phyloP scores from a whole-genome alignment of 2,797 vertebrate species.

The Anisognathus igniventris region DNA sequence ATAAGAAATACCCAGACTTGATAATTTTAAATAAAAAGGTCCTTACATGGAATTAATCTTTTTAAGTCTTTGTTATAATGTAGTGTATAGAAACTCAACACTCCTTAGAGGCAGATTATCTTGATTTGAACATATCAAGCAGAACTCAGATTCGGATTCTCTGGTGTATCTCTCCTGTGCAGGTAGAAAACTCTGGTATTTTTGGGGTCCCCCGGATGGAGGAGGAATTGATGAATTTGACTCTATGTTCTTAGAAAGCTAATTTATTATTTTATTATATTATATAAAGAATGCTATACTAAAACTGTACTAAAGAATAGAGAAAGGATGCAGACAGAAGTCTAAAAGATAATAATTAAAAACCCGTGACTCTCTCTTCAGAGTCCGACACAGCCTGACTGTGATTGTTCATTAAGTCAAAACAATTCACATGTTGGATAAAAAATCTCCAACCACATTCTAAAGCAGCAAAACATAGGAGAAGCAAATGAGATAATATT shows the following conservation, averaged over 20 bases:
- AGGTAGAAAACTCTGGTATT: neutral
- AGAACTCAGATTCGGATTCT: neutral
- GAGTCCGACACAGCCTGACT: neutral
- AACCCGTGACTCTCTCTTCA: neutral
- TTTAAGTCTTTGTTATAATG: neutral
- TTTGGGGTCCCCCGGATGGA: neutral
- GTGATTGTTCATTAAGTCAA: neutral
- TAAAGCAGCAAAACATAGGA: neutral
- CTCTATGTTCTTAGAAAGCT: neutral
- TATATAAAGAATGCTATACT: neutral
- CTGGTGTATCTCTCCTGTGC: neutral
- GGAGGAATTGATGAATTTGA: neutral
- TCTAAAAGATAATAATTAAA: neutral
- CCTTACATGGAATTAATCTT: neutral
- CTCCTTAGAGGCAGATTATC: neutral
- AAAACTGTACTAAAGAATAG: neutral
- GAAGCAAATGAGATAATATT: neutral
- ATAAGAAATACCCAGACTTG: neutral
- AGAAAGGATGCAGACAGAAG: neutral
- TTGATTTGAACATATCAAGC: neutral
- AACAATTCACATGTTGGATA: neutral
- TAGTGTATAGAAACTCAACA: neutral
- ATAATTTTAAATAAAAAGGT: neutral
- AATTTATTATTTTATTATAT: neutral
- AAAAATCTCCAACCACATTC: neutral